Conservation (phyloP, 2,888 invertebrate genomes). For the Anorthoa munda region DNA sequence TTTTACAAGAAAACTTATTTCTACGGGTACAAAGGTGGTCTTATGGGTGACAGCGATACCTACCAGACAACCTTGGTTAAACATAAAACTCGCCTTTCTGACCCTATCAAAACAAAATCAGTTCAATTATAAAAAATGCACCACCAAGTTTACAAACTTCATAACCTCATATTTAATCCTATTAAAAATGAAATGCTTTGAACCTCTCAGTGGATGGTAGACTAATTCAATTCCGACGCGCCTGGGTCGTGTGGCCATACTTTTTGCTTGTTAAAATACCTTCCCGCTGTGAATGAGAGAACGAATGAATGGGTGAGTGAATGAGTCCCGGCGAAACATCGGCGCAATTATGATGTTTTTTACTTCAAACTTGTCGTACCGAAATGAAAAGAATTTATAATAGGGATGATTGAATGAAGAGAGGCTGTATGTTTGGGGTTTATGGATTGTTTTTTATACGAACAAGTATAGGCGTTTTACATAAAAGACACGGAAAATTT, state of each 20-base stretch:
- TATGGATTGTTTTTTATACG: too few species aligned
- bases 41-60: too few species aligned
- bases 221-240: constrained; percentile 59
- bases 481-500: too few species aligned
- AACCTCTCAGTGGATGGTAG: constrained; percentile 62
- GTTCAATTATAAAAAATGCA: not conserved
- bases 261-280: constrained; percentile 86
- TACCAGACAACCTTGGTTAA: too few species aligned
- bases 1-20: too few species aligned
- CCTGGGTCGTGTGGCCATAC: constrained; percentile 73
- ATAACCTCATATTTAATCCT: constrained; percentile 1
- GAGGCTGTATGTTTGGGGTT: too few species aligned
- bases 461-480: too few species aligned
- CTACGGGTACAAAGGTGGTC: too few species aligned
- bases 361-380: constrained; percentile 58
- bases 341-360: constrained; percentile 67
- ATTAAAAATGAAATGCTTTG: constrained; percentile 33
- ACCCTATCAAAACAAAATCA: not conserved
- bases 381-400: constrained; percentile 66
- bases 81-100: not conserved
- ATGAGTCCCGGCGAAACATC: constrained; percentile 66
- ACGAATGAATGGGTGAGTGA: constrained; percentile 72
- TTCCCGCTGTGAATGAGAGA: constrained; percentile 75
- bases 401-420: constrained; percentile 43
- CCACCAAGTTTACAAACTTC: not conserved